A percentile compares a stretch with the other conserved stretches of the same genome.
These are phyloP conservation scores for Ips nitidus DNA, from an alignment of 1,140 invertebrate species.

Conservation along the genomic window DNA sequence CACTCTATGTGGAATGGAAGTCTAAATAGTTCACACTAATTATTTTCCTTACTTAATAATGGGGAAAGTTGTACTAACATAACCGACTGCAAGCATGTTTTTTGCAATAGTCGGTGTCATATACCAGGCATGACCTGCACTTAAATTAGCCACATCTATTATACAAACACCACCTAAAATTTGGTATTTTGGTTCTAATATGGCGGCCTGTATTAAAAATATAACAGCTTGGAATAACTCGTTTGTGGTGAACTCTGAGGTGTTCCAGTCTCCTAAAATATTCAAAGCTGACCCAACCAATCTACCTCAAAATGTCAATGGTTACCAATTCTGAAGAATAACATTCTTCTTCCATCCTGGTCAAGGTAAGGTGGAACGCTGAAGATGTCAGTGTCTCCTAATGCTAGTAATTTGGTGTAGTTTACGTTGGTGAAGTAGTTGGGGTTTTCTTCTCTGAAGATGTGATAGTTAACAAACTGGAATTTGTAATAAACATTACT, in stretches of 20 bases:
- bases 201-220: conserved; percentile 69
- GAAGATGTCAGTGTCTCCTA: conserved; percentile 70
- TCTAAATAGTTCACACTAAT: conserved; percentile 52
- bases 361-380: conserved; percentile 73
- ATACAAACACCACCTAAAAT: conserved; percentile 75
- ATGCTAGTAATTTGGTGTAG: conserved; percentile 62
- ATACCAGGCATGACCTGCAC: conserved; percentile 69
- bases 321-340: conserved; percentile 67
- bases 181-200: conserved; percentile 71
- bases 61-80: conserved; percentile 55
- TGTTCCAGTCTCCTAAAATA: conserved; percentile 69
- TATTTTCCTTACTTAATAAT: not conserved
- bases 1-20: conserved; percentile 70
- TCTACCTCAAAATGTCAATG: not conserved
- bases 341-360: conserved; percentile 65
- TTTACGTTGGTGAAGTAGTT: conserved; percentile 67
- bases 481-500: not conserved
- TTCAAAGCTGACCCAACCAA: not conserved
- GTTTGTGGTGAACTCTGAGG: conserved; percentile 64
- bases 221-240: conserved; percentile 75
- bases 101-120: conserved; percentile 68
- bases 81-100: conserved; percentile 65
- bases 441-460: conserved; percentile 72
- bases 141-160: conserved; percentile 71
- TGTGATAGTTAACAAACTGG: conserved; percentile 73